Percentiles rank a stretch among this genome's conserved stretches.
Conservation (phyloP, 2,113 vertebrate species). For the Brachypodius melanocephalos region DNA sequence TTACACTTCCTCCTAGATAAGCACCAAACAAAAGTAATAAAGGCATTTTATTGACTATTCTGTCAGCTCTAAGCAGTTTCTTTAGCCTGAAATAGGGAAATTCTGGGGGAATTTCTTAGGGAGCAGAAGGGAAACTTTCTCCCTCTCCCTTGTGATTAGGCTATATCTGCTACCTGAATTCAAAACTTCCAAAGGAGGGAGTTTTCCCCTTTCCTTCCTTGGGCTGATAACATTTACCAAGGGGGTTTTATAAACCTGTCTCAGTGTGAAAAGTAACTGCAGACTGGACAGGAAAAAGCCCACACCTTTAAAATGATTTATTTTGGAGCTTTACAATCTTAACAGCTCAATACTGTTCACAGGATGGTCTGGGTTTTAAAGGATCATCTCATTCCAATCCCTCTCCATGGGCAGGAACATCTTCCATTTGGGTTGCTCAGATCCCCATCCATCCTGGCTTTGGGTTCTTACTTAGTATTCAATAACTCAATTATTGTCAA, state of each 20-base stretch:
- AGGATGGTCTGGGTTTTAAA: neutral
- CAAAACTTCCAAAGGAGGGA: neutral
- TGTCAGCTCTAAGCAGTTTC: neutral
- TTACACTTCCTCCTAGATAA: conserved; percentile 26
- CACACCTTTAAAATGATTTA: neutral
- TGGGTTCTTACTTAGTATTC: neutral
- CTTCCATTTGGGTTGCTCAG: neutral
- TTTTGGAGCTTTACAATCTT: neutral
- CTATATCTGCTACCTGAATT: neutral
- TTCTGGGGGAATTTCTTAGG: too few species aligned
- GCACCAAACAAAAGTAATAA: neutral
- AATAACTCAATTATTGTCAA: neutral
- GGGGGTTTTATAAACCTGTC: neutral
- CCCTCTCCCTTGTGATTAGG: neutral
- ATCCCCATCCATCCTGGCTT: neutral
- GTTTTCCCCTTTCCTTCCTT: neutral
- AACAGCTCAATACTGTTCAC: neutral
- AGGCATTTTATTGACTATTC: neutral
- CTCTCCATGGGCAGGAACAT: neutral
- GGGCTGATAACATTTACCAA: neutral
- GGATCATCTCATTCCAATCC: neutral
- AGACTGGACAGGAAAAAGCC: neutral
- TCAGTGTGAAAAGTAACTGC: neutral
- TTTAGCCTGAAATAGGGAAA: neutral
- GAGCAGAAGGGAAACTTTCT: neutral